Percentiles rank a stretch among this genome's conserved stretches.
phyloP scores from a whole-genome alignment of 2,113 vertebrate genomes.

The Tichodroma muraria region DNA sequence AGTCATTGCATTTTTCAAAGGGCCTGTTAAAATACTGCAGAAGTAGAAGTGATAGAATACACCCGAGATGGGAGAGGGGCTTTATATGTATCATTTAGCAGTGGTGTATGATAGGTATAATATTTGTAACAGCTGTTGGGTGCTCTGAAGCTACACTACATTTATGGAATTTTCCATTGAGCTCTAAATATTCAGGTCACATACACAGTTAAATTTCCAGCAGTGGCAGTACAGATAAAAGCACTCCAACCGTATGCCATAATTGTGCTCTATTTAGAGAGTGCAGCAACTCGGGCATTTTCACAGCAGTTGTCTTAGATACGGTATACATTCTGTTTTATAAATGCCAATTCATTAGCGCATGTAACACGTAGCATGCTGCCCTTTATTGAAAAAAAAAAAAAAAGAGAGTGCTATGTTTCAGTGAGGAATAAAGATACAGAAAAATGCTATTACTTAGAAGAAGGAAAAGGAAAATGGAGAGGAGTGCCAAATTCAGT shows the following conservation, averaged over 20 bases:
- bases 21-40: slow-evolving; percentile 8
- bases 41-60: not conserved
- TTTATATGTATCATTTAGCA: not conserved
- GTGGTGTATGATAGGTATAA: not conserved
- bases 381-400: not conserved
- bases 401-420: not conserved
- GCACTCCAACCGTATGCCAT: slow-evolving; percentile 52
- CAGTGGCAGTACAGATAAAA: slow-evolving; percentile 61
- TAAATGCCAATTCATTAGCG: slow-evolving; percentile 50
- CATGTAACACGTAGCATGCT: slow-evolving; percentile 4
- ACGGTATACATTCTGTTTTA: slow-evolving; percentile 13
- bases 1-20: not conserved
- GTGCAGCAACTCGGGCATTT: slow-evolving; percentile 44
- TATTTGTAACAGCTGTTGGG: slow-evolving; percentile 24
- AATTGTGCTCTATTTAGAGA: slow-evolving; percentile 66
- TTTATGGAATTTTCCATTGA: slow-evolving; percentile 71
- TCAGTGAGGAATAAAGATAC: not conserved
- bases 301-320: slow-evolving; percentile 56
- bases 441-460: not conserved
- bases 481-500: not conserved
- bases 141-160: slow-evolving; percentile 20
- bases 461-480: not conserved
- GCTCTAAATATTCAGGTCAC: slow-evolving; percentile 69
- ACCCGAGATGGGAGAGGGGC: not conserved
- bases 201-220: slow-evolving; percentile 65